Conservation (phyloP, 2,113 vertebrate genomes). For the Irena cyanogastra region DNA sequence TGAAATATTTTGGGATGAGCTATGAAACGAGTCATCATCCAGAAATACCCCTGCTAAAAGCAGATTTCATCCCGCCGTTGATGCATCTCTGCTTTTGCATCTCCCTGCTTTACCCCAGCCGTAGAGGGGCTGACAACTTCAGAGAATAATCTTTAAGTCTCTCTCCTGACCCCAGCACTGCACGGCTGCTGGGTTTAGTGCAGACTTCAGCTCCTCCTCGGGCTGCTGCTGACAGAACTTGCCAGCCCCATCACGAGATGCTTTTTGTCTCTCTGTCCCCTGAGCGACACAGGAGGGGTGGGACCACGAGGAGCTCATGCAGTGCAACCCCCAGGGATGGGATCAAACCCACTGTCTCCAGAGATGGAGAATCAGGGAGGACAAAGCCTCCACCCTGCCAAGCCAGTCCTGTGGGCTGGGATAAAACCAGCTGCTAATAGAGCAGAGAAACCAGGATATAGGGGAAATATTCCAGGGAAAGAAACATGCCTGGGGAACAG, state of each 20-base stretch:
- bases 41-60: conserved; percentile 46
- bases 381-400: not conserved
- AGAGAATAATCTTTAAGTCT: not conserved
- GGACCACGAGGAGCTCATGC: not conserved
- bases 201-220: not conserved
- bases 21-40: not conserved
- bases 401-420: not conserved
- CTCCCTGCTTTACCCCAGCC: not conserved
- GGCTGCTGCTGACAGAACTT: not conserved
- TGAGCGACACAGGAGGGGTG: not conserved
- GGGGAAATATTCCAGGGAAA: not conserved
- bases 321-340: not conserved
- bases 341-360: not conserved
- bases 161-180: not conserved
- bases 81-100: not conserved
- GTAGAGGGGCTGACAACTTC: not conserved
- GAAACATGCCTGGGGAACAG: not conserved
- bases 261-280: not conserved
- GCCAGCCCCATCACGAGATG: not conserved
- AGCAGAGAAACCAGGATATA: not conserved
- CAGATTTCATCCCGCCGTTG: not conserved
- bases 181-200: not conserved
- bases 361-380: not conserved
- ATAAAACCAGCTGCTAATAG: not conserved
- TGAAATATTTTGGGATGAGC: conserved; percentile 1